Base-by-base conservation (phyloP, 2,797 vertebrate genomes). In the Taeniopygia guttata region DNA sequence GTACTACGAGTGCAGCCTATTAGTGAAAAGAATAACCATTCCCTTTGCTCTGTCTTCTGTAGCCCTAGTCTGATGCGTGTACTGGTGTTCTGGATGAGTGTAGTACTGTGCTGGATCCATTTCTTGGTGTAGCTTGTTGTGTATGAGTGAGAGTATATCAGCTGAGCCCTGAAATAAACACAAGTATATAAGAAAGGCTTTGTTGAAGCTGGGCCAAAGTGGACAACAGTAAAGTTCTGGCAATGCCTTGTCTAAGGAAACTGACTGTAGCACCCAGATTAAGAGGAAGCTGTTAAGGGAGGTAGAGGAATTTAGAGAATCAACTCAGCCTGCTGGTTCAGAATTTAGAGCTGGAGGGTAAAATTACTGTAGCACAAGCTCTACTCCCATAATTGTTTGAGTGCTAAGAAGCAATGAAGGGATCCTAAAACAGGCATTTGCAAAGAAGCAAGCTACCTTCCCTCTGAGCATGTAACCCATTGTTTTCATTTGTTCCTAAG, bases 401-500 rank as follows among this genome's bases (percentile, higher is more conserved):
- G 21, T 87, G 10, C 21, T 59, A 32, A n/a, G 30, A 75, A 82
- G 21, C 3, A 9, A 19, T 72, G 20, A 66, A 84, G 59, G 34
- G 27, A 42, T 84, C 38, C 34, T 70, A 25, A 52, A 85, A 26
- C 34, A 60, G 32, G 29, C 32, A 23, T 32, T 79, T 56, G 36
- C 14, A 49, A 32, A 55, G 59, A 66, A 55, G 23, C 32, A 17
- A 3, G 1, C 36, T 69, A n/a, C 19, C 25, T 81, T 34, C 30
- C 32, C 18, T 85, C 62, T 70, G 54, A 88, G 54, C 66, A 27
- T 1, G 0, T 54, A 60, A 58, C 29, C 68, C 51, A 20, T 60
- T 83, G 76, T 52, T 91, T 86, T 60, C 30, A 72, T 72, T 78
- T 78, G 59, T 58, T 93, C 43, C 34, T 62, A 70, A 78, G 58